Conservation (phyloP, 2,888 invertebrate species). For the Eledona agricola region DNA sequence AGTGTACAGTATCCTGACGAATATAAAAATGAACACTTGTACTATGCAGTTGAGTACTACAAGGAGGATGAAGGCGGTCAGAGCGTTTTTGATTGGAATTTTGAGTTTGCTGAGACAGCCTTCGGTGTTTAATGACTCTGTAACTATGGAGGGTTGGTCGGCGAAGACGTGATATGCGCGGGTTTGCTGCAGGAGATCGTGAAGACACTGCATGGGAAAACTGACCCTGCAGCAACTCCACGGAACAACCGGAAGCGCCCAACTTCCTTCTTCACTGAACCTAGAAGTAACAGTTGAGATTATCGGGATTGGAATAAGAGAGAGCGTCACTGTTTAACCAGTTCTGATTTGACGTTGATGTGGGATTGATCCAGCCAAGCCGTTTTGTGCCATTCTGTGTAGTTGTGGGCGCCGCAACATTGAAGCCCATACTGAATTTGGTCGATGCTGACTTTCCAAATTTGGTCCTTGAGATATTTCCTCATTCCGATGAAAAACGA, state of each 20-base stretch:
- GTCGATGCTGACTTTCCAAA: slow-evolving; percentile 68
- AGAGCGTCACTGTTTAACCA: slow-evolving; percentile 53
- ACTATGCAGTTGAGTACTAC: slow-evolving; percentile 46
- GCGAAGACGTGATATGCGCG: slow-evolving; percentile 56
- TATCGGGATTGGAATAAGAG: not conserved
- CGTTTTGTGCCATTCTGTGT: slow-evolving; percentile 68
- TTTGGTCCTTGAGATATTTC: slow-evolving; percentile 66
- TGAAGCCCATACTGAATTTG: slow-evolving; percentile 66
- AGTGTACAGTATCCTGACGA: slow-evolving; percentile 66
- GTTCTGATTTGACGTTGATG: slow-evolving; percentile 49
- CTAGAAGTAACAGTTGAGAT: slow-evolving; percentile 10
- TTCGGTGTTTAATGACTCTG: slow-evolving; percentile 56
- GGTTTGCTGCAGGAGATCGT: slow-evolving; percentile 68
- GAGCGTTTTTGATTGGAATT: slow-evolving; percentile 51
- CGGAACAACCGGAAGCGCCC: slow-evolving; percentile 64
- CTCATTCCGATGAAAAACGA: slow-evolving; percentile 68
- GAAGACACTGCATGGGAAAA: slow-evolving; percentile 69
- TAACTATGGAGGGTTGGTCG: slow-evolving; percentile 54
- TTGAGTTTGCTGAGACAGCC: slow-evolving; percentile 58
- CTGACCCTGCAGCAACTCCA: slow-evolving; percentile 70
- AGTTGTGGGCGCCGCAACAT: slow-evolving; percentile 68
- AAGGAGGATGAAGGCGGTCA: slow-evolving; percentile 49
- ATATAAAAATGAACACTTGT: slow-evolving; percentile 62
- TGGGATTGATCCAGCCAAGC: slow-evolving; percentile 69
- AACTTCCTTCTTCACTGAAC: slow-evolving; percentile 36